A percentile compares a stretch with the other conserved stretches of the same genome.
These are phyloP conservation scores for Pagetopsis macropterus DNA, from an alignment of 2,797 vertebrate species.

Conservation along the genomic window DNA sequence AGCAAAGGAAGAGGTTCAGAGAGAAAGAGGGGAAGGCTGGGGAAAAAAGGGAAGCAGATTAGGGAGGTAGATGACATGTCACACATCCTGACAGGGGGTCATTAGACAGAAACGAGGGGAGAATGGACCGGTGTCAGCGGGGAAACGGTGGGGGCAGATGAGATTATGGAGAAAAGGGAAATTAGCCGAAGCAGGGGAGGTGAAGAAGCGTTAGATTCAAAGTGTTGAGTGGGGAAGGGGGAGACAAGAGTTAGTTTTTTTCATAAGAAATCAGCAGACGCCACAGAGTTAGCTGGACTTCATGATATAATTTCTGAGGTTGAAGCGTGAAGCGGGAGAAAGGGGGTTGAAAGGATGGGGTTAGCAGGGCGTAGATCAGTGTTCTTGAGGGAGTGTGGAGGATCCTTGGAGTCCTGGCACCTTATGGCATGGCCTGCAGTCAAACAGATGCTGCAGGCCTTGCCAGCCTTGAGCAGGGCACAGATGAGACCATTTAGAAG, in stretches of 20 bases:
- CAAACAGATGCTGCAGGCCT: slow-evolving; percentile 84
- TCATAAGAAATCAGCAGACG: slow-evolving; percentile 11
- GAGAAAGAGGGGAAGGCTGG: slow-evolving; percentile 19
- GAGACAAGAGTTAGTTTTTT: slow-evolving; percentile 16
- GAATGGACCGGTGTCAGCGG: slow-evolving; percentile 6
- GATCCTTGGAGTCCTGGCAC: slow-evolving; percentile 80
- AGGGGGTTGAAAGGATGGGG: slow-evolving; percentile 46
- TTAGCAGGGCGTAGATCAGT: slow-evolving; percentile 75
- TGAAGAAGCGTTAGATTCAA: slow-evolving; percentile 6
- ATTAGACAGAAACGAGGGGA: slow-evolving; percentile 25
- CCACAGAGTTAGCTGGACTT: slow-evolving; percentile 35
- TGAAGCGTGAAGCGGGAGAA: slow-evolving; percentile 38
- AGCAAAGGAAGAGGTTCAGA: slow-evolving; percentile 54
- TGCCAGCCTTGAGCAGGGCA: slow-evolving; percentile 79
- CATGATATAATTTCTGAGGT: slow-evolving; percentile 39
- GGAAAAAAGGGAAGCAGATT: slow-evolving; percentile 27
- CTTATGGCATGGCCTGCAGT: slow-evolving; percentile 86
- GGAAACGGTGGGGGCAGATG: slow-evolving; percentile 19
- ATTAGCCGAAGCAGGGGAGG: slow-evolving; percentile 31
- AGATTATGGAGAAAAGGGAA: slow-evolving; percentile 32
- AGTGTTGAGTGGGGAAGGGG: slow-evolving; percentile 8
- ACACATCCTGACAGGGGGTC: slow-evolving; percentile 55
- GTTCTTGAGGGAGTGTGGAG: slow-evolving; percentile 81
- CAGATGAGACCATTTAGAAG: slow-evolving; percentile 76
- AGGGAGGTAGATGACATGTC: slow-evolving; percentile 60